Evolutionary conservation across 2,888 invertebrate species (phyloP), one percentile per base, ranked within the genome.

Genomic region (Idaea straminata): DNA sequence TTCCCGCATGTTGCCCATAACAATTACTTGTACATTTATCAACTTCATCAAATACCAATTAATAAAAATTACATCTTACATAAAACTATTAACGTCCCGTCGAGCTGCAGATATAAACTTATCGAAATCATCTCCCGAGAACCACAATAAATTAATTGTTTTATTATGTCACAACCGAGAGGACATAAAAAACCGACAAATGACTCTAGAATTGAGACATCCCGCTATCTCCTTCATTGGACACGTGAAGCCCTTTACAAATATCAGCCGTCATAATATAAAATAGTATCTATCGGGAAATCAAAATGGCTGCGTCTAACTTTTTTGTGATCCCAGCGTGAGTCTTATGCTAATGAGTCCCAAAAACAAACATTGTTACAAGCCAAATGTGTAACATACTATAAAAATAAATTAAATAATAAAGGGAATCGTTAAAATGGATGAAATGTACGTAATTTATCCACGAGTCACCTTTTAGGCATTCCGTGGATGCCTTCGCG

Each of bases 361-460:
- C 87, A 89, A 92, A 92, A 92, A 92, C 92, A 92, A 92, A 92
- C 91, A 91, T 90, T 88, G 91, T 88, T 91, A 91, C 90, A 89
- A 88, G 87, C 83, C 86, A 87, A 92, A 92, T 92, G 91, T 91
- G 92, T 92, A 92, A 92, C 91, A 89, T 89, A 89, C 89, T 83
- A 91, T 91, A 90, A 88, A 90, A 91, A 92, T 92, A 92, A 92
- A 92, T 92, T 91, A 92, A 92, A 92, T 90, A 91, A 92, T 92
- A 92, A 91, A 91, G 87, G 85, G 89, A 87, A 91, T 92, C 92
- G 91, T 92, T 92, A 92, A 92, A 92, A 92, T 89, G 87, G 87
- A 91, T 89, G 90, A 92, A 91, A 92, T 91, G 89, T 87, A 81
- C 83, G 92, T 92, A 92, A 92, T 92, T 92, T 92, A 92, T 92